Evolutionary conservation across 2,797 vertebrate genomes (phyloP), one percentile per base, ranked within the genome.

Genomic region (Hozukius guyotensis): DNA sequence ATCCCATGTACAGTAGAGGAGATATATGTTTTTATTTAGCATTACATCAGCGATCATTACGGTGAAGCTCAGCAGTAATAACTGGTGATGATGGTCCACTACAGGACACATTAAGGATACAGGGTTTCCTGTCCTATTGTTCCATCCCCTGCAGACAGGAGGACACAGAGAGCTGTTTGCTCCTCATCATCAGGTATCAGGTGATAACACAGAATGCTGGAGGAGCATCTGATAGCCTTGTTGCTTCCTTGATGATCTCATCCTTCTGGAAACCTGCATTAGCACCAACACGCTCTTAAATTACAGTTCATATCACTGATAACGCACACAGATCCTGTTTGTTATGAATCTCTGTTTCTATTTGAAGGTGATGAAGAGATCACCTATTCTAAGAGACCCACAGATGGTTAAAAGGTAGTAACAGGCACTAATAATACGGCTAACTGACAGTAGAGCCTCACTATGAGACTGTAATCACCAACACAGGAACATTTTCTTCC

Each of bases 201-300:
- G 79, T 93, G 88, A 86, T 90, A 84, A 63, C 34, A 52, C 64
- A 85, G 83, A 91, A 86, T 86, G 87, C 75, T 87, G 52, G 20
- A 63, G 20, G 66, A 89, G 70, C 81, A 93, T 62, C 53, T 68
- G 89, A 95, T 90, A 92, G 85, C 84, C 88, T 87, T 93, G 87
- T 89, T 82, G 63, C 65, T 82, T 66, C 68, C 34, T 70, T 69
- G 78, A 75, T 93, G 91, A 94, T 65, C 88, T 94, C 90, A 93
- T 90, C 70, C 72, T 78, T 73, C 65, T 84, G 63, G 84, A 86
- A 83, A 68, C 68, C 67, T 78, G 63, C 82, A 66, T 69, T 71
- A 75, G 46, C 42, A 57, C 56, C n/a, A 59, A 31, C 36, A 9
- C 4, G 36, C 32, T 87, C 71, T 84, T 61, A 67, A 70, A 78